Base-by-base conservation (phyloP, 2,888 invertebrate genomes). In the Uropetala carovei region DNA sequence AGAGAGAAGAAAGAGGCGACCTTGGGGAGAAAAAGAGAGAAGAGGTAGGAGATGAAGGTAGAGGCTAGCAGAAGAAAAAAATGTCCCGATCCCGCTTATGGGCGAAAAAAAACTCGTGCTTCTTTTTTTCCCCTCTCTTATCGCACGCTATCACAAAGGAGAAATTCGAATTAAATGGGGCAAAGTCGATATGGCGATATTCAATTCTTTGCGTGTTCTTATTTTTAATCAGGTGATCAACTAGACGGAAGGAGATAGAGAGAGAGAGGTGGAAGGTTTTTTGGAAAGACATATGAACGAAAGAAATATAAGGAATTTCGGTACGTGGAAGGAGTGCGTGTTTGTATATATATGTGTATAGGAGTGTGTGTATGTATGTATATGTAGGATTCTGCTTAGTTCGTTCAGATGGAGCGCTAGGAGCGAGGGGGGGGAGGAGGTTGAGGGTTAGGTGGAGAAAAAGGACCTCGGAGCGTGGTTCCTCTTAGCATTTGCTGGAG, bases 131-230 rank as follows among this genome's bases (percentile, higher is more conserved):
- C 27, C 57, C 7, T 2, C 5, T 16, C 89, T 58, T n/a, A 60
- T 64, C 56, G 60, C 16, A 59, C 60, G 16, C 14, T 30, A n/a
- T n/a, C 43, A 64, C 64, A 68, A 64, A 43, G 60, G 68, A 68
- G 27, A 43, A 10, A 89, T 10, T 56, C 18, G 64, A 89, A 89
- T 89, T 43, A 89, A 64, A 89, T 43, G 64, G 14, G 30, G 43
- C 3, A 27, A 59, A 64, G 64, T 89, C 64, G 13, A 68, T 43
- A 89, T 11, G 68, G 43, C 60, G 68, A 89, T 64, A 64, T 68
- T 18, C 18, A 64, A 30, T 68, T 89, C 64, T 89, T 68, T 89
- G 10, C 30, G 58, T 30, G 14, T 84, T 84, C 11, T 57, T n/a
- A 18, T 13, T 10, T 18, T 14, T 10, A 27, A 86, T 60, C 57